Base-by-base conservation (phyloP, 2,888 invertebrate genomes). In the Pristionchus japonicus region DNA sequence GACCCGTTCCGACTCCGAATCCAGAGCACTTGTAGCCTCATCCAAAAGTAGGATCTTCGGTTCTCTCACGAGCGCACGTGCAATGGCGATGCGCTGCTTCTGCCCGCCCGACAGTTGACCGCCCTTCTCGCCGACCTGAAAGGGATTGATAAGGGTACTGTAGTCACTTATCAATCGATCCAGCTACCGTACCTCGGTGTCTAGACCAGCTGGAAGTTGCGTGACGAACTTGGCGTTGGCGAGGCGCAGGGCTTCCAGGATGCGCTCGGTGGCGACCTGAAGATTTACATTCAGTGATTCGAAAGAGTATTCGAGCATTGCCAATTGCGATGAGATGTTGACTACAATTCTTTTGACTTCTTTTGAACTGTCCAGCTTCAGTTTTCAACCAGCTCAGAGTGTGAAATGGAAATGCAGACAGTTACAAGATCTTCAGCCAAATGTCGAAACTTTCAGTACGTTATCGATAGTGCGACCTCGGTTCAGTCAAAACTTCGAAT, bases 211-310 rank as follows among this genome's bases (percentile, higher is more conserved):
- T 9, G 90, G 89, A 17, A 89, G 31, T 20, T 61, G 70, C 31
- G 82, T 85, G 47, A 91, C 89, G 86, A 91, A 91, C 2, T 88
- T 89, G 17, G 91, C 91, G 47, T 91, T 91, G 13, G 89, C 90
- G 13, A 88, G 88, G 15, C 80, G 37, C 9, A 89, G 89, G 1
- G 91, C 90, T 43, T 89, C 88, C n/a, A 86, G 43, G 34, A 91
- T 91, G 40, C 85, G 34, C 15, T 91, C 91, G 47, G 90, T 88
- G 0, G 88, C 27, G 1, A 90, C 49, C 31, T 85, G 52, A 9
- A 47, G 7, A 3, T 91, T n/a, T n/a, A n/a, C n/a, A n/a, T n/a
- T n/a, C n/a, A n/a, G n/a, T n/a, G n/a, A n/a, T n/a, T n/a, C n/a
- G n/a, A n/a, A n/a, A n/a, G n/a, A n/a, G n/a, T n/a, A n/a, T n/a